Conservation (phyloP, 2,797 vertebrate species). For the Coranthus polyacanthus region DNA sequence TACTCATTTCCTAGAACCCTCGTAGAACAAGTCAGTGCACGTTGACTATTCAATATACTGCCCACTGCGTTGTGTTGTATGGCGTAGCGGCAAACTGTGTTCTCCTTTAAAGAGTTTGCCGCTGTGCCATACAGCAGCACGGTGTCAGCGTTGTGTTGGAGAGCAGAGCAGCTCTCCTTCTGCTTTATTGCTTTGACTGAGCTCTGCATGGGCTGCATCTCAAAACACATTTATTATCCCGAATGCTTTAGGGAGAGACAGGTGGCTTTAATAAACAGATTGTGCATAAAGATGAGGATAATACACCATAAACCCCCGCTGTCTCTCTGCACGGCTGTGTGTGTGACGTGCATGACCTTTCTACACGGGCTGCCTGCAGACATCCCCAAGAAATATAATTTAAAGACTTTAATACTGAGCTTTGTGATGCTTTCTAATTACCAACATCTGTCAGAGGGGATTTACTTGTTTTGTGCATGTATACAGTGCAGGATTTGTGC, state of each 20-base stretch:
- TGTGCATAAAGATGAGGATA: constrained; percentile 73
- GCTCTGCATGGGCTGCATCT: constrained; percentile 48
- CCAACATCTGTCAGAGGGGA: constrained; percentile 64
- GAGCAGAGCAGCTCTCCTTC: constrained; percentile 5
- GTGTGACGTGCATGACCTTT: constrained; percentile 66
- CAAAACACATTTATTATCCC: constrained; percentile 51
- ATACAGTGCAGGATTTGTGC: background rate
- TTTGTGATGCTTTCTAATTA: constrained; percentile 67
- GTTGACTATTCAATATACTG: no score
- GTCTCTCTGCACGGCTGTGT: constrained; percentile 40
- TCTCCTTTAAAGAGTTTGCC: no score
- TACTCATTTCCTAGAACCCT: no score
- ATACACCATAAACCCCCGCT: constrained; percentile 43
- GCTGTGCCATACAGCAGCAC: no score
- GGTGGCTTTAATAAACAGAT: constrained; percentile 74
- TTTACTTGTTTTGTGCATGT: constrained; percentile 38
- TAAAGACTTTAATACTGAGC: constrained; percentile 55
- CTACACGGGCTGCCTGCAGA: no score
- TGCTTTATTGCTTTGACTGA: constrained; percentile 39
- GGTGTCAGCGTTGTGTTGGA: no score
- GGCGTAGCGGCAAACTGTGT: no score
- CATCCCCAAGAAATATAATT: constrained; percentile 57
- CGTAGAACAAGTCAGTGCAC: no score
- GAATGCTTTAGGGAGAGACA: constrained; percentile 57
- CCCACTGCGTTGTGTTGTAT: no score